Conservation (phyloP, 2,113 vertebrate species). For the Elachura formosa region DNA sequence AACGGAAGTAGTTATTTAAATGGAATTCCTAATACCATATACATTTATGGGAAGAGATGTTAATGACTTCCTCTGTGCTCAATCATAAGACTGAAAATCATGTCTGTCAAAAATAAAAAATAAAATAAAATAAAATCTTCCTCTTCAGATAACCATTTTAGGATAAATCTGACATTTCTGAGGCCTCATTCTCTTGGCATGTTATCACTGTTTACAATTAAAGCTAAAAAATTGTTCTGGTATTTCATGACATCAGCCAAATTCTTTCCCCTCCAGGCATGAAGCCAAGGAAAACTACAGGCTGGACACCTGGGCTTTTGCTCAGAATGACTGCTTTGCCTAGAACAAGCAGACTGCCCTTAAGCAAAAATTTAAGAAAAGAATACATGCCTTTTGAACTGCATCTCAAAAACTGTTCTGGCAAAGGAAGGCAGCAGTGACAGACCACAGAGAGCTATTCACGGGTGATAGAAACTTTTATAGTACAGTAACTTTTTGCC, state of each 20-base stretch:
- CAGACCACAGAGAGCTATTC: not conserved
- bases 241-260: slow-evolving; percentile 83
- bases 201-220: slow-evolving; percentile 76
- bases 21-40: not conserved
- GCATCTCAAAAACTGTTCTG: not conserved
- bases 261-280: slow-evolving; percentile 75
- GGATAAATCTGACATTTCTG: slow-evolving; percentile 71
- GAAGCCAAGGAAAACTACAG: slow-evolving; percentile 68
- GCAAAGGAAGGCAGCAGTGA: not conserved
- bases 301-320: slow-evolving; percentile 68
- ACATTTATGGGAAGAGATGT: not conserved
- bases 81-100: slow-evolving; percentile 12
- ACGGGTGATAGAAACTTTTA: not conserved
- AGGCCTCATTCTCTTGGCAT: slow-evolving; percentile 69
- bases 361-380: slow-evolving; percentile 7
- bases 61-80: slow-evolving; percentile 20
- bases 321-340: slow-evolving; percentile 4
- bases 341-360: not conserved
- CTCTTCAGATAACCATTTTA: slow-evolving; percentile 72
- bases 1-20: not conserved
- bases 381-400: not conserved
- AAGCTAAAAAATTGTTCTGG: slow-evolving; percentile 76
- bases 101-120: not conserved
- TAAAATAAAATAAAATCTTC: not conserved
- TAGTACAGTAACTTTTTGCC: not conserved